phyloP scores from a whole-genome alignment of 2,888 invertebrate genomes.

The Allacma fusca region DNA sequence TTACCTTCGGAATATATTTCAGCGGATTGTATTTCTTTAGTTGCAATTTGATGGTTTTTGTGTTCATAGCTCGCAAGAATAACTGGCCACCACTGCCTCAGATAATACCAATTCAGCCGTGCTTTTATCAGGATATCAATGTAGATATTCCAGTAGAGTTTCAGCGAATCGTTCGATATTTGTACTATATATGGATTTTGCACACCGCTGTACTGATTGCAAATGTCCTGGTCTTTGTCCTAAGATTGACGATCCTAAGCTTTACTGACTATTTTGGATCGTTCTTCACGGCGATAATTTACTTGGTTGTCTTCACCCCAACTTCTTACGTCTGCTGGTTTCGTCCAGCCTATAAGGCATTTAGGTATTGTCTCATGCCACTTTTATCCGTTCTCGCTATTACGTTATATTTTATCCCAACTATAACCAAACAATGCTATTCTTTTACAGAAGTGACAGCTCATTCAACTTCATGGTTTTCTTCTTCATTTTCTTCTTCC shows the following conservation, averaged over 20 bases:
- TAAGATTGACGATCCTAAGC: conserved; percentile 72
- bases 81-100: conserved; percentile 99
- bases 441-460: conserved; percentile 85
- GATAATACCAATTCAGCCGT: conserved; percentile 92
- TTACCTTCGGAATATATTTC: no score
- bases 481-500: conserved; percentile 98
- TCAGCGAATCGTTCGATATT: conserved; percentile 91
- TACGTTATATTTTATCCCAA: no score
- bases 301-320: conserved; percentile 89
- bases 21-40: no score
- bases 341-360: conserved; percentile 98
- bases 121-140: conserved; percentile 99
- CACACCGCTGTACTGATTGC: conserved; percentile 84
- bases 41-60: no score
- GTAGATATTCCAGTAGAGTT: conserved; percentile 98
- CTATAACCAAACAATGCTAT: no score
- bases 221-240: conserved; percentile 86
- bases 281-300: conserved; percentile 89
- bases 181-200: conserved; percentile 97
- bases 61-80: conserved; percentile 80
- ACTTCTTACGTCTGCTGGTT: conserved; percentile 99
- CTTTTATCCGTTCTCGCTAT: no score
- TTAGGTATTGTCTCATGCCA: no score
- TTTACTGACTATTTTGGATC: conserved; percentile 67
- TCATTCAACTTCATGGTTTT: conserved; percentile 99